Percentiles rank a stretch among this genome's conserved stretches.
Evolutionary conservation across 1,140 invertebrate species (phyloP).

Genomic region (Melanaphis sacchari): DNA sequence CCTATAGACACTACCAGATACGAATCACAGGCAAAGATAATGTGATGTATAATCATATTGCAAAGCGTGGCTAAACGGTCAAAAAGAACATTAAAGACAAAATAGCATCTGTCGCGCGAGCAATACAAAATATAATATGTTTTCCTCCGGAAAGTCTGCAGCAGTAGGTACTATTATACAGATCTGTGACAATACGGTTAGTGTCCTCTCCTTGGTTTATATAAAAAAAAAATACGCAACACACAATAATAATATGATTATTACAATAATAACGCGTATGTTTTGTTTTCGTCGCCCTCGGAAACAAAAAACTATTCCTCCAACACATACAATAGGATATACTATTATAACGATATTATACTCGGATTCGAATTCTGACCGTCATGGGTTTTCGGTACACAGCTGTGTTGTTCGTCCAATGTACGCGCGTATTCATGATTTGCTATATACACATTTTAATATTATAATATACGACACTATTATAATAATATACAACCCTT

Average conservation of each 20-base stretch:
- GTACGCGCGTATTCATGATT: not conserved
- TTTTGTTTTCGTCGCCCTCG: not conserved
- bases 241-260: not conserved
- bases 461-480: conserved; percentile 10
- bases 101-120: not conserved
- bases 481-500: conserved; percentile 12
- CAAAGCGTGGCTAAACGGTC: not conserved
- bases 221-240: not conserved
- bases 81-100: not conserved
- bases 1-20: not conserved
- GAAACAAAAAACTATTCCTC: not conserved
- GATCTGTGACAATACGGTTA: not conserved
- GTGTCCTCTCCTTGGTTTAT: not conserved
- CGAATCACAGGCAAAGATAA: not conserved
- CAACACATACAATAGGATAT: not conserved
- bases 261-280: not conserved
- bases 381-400: conserved; percentile 12
- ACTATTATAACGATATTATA: not conserved
- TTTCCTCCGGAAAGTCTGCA: not conserved
- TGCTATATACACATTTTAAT: not conserved
- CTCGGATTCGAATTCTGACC: not conserved
- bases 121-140: not conserved
- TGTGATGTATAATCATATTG: not conserved
- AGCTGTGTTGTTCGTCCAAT: not conserved
- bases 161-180: not conserved